Base-by-base conservation (phyloP, 2,888 invertebrate genomes). In the Apodemia zela region DNA sequence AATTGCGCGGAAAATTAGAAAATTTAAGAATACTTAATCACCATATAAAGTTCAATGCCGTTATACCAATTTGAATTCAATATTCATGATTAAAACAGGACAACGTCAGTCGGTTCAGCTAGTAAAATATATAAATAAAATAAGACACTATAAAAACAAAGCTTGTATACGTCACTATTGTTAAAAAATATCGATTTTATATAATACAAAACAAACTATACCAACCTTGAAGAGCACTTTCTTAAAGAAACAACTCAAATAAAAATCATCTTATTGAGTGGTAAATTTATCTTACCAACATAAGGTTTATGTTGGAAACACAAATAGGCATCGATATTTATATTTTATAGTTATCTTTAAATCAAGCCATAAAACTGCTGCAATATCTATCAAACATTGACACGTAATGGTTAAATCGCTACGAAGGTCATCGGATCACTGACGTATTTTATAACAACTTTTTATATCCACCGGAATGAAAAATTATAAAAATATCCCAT, bases 391-490 rank as follows among this genome's bases (percentile, higher is more conserved):
- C 58, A 62, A 68, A 65, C 67, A 72, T 70, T 72, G 72, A 73
- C 69, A 72, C 67, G 68, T 69, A 64, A 68, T 63, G 65, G 59
- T 66, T 66, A 29, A 54, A 65, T n/a, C 17, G 7, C 62, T 62
- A 64, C 66, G 79, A 80, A 84, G 82, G 84, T 71, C 81, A 66
- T 18, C 35, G 65, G 68, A 69, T 68, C 70, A 68, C 75, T 85
- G 85, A 86, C 84, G 84, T 47, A 15, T 80, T 79, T 80, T 80
- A 77, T 79, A 78, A 79, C 73, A 75, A 71, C 69, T 66, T 79
- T 86, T 86, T 85, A 86, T 79, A 78, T 73, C 75, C 76, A 74
- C 74, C 74, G 74, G 71, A 82, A 85, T 78, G 80, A 78, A 82
- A 85, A 80, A 83, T 74, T 80, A 82, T 84, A 85, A 86, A 86